Evolutionary conservation across 2,888 invertebrate species (phyloP).

Genomic region (Dendrolimus pini): DNA sequence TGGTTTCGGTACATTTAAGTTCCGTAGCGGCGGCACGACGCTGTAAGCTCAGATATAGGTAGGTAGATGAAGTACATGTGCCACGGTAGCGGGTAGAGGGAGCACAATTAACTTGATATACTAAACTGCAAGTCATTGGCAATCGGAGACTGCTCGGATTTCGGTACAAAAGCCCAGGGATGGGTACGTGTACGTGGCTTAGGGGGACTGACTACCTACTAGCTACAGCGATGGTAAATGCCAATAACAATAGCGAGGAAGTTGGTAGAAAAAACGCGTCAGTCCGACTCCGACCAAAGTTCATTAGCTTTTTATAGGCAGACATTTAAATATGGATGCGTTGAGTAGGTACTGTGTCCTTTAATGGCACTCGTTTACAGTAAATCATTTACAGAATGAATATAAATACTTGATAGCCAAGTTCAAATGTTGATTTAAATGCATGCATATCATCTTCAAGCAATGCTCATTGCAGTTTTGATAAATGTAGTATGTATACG

Average conservation of each 20-base stretch:
- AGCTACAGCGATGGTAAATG: slow-evolving; percentile 23
- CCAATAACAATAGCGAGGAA: slow-evolving; percentile 44
- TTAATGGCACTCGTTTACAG: background rate
- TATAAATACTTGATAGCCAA: background rate
- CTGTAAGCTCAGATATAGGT: slow-evolving; percentile 15
- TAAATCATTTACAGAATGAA: background rate
- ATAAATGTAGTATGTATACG: too few species aligned
- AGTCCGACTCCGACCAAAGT: slow-evolving; percentile 23
- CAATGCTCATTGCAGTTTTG: too few species aligned
- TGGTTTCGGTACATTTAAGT: slow-evolving; percentile 32
- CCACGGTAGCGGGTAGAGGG: slow-evolving; percentile 5
- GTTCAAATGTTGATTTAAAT: too few species aligned
- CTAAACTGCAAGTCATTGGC: slow-evolving; percentile 65
- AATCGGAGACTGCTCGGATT: slow-evolving; percentile 59
- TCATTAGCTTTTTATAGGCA: slow-evolving; percentile 30
- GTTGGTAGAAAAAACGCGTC: slow-evolving; percentile 33
- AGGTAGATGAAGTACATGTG: slow-evolving; percentile 6
- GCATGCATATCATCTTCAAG: too few species aligned
- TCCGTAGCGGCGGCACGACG: slow-evolving; percentile 39
- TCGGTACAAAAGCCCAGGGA: slow-evolving; percentile 54
- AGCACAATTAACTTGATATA: slow-evolving; percentile 61
- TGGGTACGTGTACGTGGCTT: slow-evolving; percentile 28
- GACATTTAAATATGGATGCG: slow-evolving; percentile 12
- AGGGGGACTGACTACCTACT: slow-evolving; percentile 23
- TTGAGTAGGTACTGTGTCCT: slow-evolving; percentile 9